Evolutionary conservation across 2,113 vertebrate species (phyloP).

Genomic region (Hippocampus mohnikei): DNA sequence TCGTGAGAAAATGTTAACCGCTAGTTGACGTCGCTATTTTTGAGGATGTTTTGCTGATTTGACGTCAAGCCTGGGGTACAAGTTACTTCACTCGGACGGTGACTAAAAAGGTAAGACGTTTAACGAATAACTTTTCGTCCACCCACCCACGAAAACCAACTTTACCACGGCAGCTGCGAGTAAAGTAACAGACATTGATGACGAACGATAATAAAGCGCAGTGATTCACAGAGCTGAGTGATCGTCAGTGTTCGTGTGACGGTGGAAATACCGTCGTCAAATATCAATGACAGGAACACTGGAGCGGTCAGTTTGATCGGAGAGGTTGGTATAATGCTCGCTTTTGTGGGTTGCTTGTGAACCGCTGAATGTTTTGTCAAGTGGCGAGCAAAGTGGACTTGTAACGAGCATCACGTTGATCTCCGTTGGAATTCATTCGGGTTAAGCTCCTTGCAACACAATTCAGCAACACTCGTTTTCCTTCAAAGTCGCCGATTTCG

Average conservation of each 20-base stretch:
- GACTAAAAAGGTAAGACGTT: conserved; percentile 25
- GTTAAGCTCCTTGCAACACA: conserved; percentile 6
- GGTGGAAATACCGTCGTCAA: not conserved
- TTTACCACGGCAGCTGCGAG: conserved; percentile 1
- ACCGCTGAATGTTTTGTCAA: not conserved
- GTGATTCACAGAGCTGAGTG: not conserved
- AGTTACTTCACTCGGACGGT: not conserved
- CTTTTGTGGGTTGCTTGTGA: not conserved
- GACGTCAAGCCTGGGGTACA: not conserved
- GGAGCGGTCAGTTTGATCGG: not conserved
- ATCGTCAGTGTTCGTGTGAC: conserved; percentile 5
- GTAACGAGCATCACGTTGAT: conserved; percentile 29
- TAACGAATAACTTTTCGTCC: not conserved
- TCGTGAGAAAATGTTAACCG: conserved; percentile 43
- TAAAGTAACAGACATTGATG: not conserved
- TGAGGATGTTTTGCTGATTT: not conserved
- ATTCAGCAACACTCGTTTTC: not conserved
- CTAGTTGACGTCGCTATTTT: conserved; percentile 19
- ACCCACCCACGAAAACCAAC: not conserved
- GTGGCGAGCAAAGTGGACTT: not conserved
- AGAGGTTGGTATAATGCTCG: not conserved
- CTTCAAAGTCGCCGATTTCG: not conserved
- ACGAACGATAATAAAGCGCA: not conserved
- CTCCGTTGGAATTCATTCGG: conserved; percentile 30
- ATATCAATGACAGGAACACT: not conserved